Base-by-base conservation (phyloP, 35 echinoderm and acorn worm species). In the Ptychodera flava region DNA sequence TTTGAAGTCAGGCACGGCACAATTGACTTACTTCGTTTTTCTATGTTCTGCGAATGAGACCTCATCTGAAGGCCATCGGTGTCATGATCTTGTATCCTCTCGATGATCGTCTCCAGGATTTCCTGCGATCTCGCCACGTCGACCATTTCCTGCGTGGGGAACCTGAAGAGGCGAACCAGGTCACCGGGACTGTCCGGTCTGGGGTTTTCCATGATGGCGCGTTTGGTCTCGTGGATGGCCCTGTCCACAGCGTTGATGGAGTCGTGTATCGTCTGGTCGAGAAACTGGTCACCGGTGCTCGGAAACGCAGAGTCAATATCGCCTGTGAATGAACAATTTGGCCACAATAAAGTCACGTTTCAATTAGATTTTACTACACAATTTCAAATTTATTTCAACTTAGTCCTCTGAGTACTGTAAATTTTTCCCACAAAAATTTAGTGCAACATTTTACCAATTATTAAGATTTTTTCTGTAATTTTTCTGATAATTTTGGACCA, bases 101-200 rank as follows among this genome's bases (percentile, higher is more conserved):
- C 77, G 37, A 99, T 36, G 15, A 90, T 94, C 38, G 81, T 38
- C 83, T 99, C 96, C 85, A 94, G 94, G 0, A 99, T 90, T 76
- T 94, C 93, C 0, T 92, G 92, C 33, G 96, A 90, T 33, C 90
- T 88, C 15, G 96, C 96, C 27, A 99, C 94, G 80, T 89, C 90
- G 27, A 92, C 38, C 0, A 93, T 92, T 78, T 94, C 96, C 15
- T 78, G 76, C 77, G 92, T 90, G 0, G 96, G 96, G 79, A 99
- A 99, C 14, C 93, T 81, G 80, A 99, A 99, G 27, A 99, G 64
- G 31, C 90, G 91, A 29, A 94, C 36, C 28, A 99, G 90, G 38
- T 99, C 96, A 28, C 90, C 91, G 1, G 96, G 96, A 2, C 92
- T 94, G 1, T 79, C 81, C 28, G 91, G 90, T 33, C 90, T 91